phyloP scores from a whole-genome alignment of 2,113 vertebrate genomes.

The Zosterops hypoxanthus region DNA sequence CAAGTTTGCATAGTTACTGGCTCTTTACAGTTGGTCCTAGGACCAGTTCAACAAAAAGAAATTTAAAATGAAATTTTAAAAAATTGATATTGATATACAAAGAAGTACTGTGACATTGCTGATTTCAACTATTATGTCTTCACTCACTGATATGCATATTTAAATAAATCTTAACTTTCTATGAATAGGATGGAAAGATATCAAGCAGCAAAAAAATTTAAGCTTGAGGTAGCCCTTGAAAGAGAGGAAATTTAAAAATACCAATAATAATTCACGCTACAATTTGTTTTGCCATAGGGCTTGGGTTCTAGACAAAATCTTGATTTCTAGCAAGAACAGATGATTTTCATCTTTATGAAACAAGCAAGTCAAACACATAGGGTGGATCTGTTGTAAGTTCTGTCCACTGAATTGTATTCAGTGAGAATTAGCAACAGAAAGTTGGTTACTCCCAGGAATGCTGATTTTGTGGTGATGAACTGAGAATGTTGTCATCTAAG shows the following conservation, averaged over 20 bases:
- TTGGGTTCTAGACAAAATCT: neutral
- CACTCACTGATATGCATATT: neutral
- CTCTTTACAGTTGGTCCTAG: neutral
- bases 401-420: neutral
- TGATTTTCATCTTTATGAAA: neutral
- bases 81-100: neutral
- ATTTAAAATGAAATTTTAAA: neutral
- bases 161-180: neutral
- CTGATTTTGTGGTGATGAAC: neutral
- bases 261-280: neutral
- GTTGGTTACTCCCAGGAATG: neutral
- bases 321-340: neutral
- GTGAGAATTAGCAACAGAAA: neutral
- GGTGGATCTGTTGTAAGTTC: neutral
- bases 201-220: neutral
- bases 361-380: neutral
- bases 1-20: neutral
- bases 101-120: neutral
- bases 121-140: neutral
- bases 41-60: neutral
- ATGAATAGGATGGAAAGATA: neutral
- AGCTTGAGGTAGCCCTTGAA: neutral
- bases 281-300: neutral
- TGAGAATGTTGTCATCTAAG: neutral
- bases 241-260: neutral